Percentiles rank a stretch among this genome's conserved stretches.
Conservation (phyloP, 1,140 invertebrate species). For the Anastrepha obliqua region DNA sequence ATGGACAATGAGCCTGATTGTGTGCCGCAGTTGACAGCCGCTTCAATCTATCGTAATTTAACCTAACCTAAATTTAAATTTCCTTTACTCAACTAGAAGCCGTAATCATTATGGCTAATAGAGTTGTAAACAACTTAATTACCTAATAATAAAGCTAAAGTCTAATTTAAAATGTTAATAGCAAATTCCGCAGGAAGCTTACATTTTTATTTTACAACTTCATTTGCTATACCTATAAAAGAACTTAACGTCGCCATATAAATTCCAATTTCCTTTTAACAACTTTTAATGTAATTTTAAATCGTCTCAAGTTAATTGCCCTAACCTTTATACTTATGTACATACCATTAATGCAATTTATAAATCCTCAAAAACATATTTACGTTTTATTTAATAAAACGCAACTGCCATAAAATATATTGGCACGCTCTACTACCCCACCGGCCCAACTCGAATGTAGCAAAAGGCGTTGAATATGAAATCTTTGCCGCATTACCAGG, state of each 20-base stretch:
- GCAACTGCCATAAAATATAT: conserved; percentile 25
- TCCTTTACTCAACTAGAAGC: too few species aligned
- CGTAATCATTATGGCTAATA: too few species aligned
- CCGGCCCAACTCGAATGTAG: not conserved
- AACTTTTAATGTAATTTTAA: conserved; percentile 33
- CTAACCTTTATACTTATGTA: not conserved
- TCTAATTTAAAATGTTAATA: not conserved
- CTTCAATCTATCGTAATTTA: too few species aligned
- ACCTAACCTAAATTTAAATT: too few species aligned
- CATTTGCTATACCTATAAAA: not conserved
- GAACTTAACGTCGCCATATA: not conserved
- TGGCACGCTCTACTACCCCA: not conserved
- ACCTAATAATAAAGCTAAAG: not conserved
- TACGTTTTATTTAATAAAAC: conserved; percentile 28
- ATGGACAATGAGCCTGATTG: too few species aligned
- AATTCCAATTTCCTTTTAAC: conserved; percentile 24
- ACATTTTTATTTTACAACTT: not conserved
- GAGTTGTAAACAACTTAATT: too few species aligned
- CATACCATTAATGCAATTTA: conserved; percentile 1
- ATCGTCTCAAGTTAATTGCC: conserved; percentile 38
- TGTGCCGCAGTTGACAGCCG: too few species aligned
- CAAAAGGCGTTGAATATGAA: not conserved
- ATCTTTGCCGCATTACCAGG: not conserved
- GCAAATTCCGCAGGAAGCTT: not conserved
- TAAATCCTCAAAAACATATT: not conserved